Evolutionary conservation across 2,113 vertebrate genomes (phyloP).

Genomic region (Tenebrosternarchus preto): DNA sequence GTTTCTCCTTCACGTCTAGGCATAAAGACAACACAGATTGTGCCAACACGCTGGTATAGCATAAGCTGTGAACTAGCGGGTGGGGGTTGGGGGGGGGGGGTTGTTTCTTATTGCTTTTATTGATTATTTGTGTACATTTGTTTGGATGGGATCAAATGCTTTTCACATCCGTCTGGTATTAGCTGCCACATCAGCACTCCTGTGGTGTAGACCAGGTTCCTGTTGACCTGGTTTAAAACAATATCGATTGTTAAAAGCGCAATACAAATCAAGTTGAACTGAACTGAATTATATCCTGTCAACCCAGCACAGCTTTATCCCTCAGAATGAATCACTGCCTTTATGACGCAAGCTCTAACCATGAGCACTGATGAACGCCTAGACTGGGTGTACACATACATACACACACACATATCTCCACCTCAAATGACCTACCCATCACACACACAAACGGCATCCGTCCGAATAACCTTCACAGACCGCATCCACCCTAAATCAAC

Average conservation of each 20-base stretch:
- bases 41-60: too few relatives aligned
- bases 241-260: too few relatives aligned
- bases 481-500: neutral
- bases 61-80: too few relatives aligned
- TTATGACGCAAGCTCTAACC: constrained; percentile 35
- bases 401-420: neutral
- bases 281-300: neutral
- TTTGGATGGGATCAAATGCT: constrained; percentile 9
- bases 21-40: too few relatives aligned
- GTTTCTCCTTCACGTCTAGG: too few relatives aligned
- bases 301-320: constrained; percentile 26
- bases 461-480: neutral
- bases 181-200: constrained; percentile 45
- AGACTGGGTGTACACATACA: neutral
- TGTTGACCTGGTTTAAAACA: too few relatives aligned
- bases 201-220: too few relatives aligned
- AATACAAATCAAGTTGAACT: too few relatives aligned
- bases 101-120: neutral
- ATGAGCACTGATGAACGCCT: constrained; percentile 18
- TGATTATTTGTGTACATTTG: constrained; percentile 20
- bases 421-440: neutral
- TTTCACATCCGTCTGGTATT: constrained; percentile 32
- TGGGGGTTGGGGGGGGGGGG: too few relatives aligned
- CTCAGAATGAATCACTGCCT: constrained; percentile 24
- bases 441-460: neutral